phyloP scores from a whole-genome alignment of 2,888 invertebrate species.

The Dyspetes luteomarginatus region DNA sequence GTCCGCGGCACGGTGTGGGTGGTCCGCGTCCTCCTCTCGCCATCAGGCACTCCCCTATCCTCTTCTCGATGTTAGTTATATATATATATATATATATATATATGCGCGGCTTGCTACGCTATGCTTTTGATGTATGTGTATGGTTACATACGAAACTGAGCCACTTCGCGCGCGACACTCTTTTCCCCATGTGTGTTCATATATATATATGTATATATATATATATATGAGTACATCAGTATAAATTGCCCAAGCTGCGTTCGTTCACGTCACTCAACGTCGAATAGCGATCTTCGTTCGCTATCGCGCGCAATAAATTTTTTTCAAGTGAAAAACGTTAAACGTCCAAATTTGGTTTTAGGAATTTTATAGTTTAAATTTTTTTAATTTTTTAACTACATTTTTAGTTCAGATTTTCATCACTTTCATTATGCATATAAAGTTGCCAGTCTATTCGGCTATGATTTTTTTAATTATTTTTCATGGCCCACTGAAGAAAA shows the following conservation, averaged over 20 bases:
- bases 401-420: too few relatives aligned
- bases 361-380: too few relatives aligned
- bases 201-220: neutral
- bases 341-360: too few relatives aligned
- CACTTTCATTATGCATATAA: too few relatives aligned
- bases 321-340: too few relatives aligned
- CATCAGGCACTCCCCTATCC: constrained; percentile 78
- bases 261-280: constrained; percentile 54
- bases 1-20: constrained; percentile 83
- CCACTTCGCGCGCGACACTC: constrained; percentile 50
- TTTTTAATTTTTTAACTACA: too few relatives aligned
- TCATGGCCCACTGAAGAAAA: too few relatives aligned
- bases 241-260: constrained; percentile 27
- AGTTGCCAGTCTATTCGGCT: too few relatives aligned
- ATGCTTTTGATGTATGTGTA: constrained; percentile 13
- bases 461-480: too few relatives aligned
- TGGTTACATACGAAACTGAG: neutral
- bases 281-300: neutral
- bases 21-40: constrained; percentile 82
- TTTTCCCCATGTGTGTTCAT: neutral
- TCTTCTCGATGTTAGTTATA: constrained; percentile 68
- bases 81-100: constrained; percentile 40
- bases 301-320: neutral
- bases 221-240: constrained; percentile 16
- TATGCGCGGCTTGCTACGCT: constrained; percentile 46